Evolutionary conservation across 2,113 vertebrate species (phyloP), one percentile per base, ranked within the genome.

Genomic region (Melanerpes formicivorus): DNA sequence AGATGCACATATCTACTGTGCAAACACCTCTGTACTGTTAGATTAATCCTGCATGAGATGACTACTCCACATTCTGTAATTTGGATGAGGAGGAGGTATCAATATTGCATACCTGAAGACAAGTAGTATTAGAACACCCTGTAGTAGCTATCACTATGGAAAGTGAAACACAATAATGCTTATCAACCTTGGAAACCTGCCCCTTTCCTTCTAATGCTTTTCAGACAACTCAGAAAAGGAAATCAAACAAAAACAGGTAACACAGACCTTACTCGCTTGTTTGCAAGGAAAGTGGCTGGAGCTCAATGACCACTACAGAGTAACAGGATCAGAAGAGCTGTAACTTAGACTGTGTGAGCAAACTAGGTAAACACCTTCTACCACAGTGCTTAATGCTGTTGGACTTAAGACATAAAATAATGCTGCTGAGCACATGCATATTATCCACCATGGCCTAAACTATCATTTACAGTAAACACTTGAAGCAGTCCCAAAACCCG

Each of bases 121-220:
- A 63, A 48, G 64, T 0, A 76, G 78, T 3, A 54, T 37, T 66
- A 82, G 74, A 90, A 87, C 87, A 74, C 56, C 44, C 71, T 37
- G 5, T 4, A 37, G 48, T 4, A 80, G 81, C 76, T 93, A 64
- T 27, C 81, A 74, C 42, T 54, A 82, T 83, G 91, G 79, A 94
- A 96, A 96, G 58, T 83, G 89, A 95, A 94, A 94, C 76, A 90
- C 84, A 89, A 22, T 15, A 89, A 80, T 14, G 7, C 89, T 95
- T 87, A 95, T 85, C 87, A 80, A 30, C 40, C 59, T 50, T 16
- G 86, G 80, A 91, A 63, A 88, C 65, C 7, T 84, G 77, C 48
- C 75, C 19, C 86, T 93, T 88, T 73, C 65, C 72, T 93, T 90
- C 75, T 83, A 74, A 21, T n/a, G 80, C 71, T 77, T 93, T 92